phyloP scores from a whole-genome alignment of 1,140 invertebrate species.

The Eumeta japonica region DNA sequence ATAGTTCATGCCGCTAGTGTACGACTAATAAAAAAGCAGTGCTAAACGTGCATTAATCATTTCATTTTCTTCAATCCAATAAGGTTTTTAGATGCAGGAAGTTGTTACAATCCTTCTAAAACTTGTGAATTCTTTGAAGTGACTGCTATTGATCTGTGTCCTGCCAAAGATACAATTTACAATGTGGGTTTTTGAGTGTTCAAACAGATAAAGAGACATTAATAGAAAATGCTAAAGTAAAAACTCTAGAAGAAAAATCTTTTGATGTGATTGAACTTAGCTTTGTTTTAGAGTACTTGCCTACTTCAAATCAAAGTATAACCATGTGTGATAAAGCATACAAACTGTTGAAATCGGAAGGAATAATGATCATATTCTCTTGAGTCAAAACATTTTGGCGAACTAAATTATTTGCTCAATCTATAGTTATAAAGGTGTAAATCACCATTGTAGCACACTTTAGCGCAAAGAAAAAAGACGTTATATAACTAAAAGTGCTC shows the following conservation, averaged over 20 bases:
- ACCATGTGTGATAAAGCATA: constrained; percentile 78
- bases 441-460: too few relatives aligned
- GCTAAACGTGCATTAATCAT: constrained; percentile 11
- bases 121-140: constrained; percentile 69
- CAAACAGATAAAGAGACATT: constrained; percentile 36
- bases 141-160: constrained; percentile 79
- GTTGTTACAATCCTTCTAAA: constrained; percentile 89
- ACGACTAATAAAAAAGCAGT: too few relatives aligned
- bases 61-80: constrained; percentile 38
- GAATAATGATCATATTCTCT: constrained; percentile 83
- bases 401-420: too few relatives aligned
- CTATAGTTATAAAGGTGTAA: too few relatives aligned
- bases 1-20: too few relatives aligned
- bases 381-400: constrained; percentile 86
- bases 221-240: constrained; percentile 37
- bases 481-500: too few relatives aligned
- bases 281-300: constrained; percentile 86
- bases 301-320: constrained; percentile 71
- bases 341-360: constrained; percentile 70
- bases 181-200: constrained; percentile 81
- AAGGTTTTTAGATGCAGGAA: constrained; percentile 85
- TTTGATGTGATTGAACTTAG: constrained; percentile 87
- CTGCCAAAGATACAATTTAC: constrained; percentile 69
- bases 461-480: too few relatives aligned
- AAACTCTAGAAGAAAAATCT: constrained; percentile 38